These are phyloP conservation scores for Epizoanthus illoricatus DNA, from an alignment of 92 coral and sea anemone species.

Conservation along the genomic window DNA sequence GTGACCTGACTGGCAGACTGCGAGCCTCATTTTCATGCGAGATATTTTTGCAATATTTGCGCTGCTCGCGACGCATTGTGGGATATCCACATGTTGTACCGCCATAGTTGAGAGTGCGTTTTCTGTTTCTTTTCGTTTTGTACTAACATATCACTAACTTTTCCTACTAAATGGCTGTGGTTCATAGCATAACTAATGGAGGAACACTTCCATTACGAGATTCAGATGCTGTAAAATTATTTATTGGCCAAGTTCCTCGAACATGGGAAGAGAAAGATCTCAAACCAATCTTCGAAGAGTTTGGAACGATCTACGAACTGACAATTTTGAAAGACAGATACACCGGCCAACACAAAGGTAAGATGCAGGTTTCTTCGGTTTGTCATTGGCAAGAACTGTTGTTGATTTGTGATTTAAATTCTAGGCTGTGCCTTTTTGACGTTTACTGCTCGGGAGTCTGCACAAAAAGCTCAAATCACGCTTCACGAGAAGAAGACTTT, in stretches of 20 bases:
- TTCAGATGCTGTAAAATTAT: conserved; percentile 81
- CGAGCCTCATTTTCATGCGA: conserved; percentile 14
- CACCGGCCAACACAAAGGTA: conserved; percentile 95
- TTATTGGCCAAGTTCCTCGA: conserved; percentile 97
- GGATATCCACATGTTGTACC: conserved; percentile 92
- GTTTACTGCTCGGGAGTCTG: conserved; percentile 79
- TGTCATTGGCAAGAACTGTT: not conserved
- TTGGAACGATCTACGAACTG: conserved; percentile 87
- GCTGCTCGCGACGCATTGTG: conserved; percentile 57
- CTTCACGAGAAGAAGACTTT: conserved; percentile 93
- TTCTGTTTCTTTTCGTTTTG: conserved; percentile 32
- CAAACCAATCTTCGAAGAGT: conserved; percentile 91
- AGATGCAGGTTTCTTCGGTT: not conserved
- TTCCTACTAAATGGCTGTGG: conserved; percentile 33
- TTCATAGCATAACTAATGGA: conserved; percentile 66
- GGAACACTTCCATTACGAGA: conserved; percentile 75
- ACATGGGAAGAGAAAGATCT: conserved; percentile 97
- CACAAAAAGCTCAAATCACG: conserved; percentile 79
- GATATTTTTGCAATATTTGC: not conserved
- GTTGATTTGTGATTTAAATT: conserved; percentile 5
- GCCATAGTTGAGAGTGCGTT: conserved; percentile 49
- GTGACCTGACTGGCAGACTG: not conserved
- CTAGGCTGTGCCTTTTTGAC: conserved; percentile 99
- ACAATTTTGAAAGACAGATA: conserved; percentile 90
- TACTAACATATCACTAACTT: conserved; percentile 32